Evolutionary conservation across 2,113 vertebrate species (phyloP).

Genomic region (Menura novaehollandiae): DNA sequence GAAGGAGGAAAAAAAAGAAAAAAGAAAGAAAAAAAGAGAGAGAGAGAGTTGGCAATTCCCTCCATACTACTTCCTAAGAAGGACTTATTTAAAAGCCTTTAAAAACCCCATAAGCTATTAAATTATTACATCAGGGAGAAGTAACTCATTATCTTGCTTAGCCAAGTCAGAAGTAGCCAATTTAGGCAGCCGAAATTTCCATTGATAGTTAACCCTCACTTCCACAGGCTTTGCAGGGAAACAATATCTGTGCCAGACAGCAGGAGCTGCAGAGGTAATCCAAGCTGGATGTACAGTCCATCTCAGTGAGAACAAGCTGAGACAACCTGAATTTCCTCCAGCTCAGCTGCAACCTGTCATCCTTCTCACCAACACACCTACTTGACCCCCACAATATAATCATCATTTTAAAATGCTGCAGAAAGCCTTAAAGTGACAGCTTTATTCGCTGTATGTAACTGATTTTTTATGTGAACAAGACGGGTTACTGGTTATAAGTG

Average conservation of each 20-base stretch:
- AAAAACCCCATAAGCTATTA: background rate
- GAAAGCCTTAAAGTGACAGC: background rate
- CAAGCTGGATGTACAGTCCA: background rate
- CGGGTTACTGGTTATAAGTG: background rate
- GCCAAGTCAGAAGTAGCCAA: background rate
- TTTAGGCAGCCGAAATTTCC: background rate
- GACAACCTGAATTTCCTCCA: background rate
- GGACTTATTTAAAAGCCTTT: background rate
- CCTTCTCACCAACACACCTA: background rate
- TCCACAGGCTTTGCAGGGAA: background rate
- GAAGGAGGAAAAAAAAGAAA: too few relatives aligned
- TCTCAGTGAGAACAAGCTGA: background rate
- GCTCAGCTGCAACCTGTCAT: slow-evolving; percentile 12
- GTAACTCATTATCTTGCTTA: background rate
- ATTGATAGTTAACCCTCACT: background rate
- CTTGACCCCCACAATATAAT: background rate
- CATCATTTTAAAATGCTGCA: background rate
- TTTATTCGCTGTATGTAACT: background rate
- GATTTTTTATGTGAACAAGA: background rate
- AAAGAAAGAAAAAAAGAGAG: too few relatives aligned
- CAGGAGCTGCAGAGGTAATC: background rate
- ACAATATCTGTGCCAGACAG: background rate
- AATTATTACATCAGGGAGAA: background rate
- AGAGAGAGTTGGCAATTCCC: background rate
- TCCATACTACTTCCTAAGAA: background rate